These are phyloP conservation scores for Trichopria drosophilae DNA, from an alignment of 2,888 invertebrate species.

Conservation along the genomic window DNA sequence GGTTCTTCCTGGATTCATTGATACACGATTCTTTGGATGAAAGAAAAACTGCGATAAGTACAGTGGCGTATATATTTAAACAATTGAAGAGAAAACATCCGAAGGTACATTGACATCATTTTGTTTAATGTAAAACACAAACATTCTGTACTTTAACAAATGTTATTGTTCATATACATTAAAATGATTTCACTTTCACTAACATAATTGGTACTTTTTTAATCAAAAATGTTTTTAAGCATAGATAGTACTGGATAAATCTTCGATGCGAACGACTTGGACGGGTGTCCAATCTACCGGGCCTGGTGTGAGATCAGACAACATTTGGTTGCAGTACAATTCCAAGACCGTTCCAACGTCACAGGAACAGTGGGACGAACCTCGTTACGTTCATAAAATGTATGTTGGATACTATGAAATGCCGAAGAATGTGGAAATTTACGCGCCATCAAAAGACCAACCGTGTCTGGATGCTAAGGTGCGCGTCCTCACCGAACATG, in stretches of 20 bases:
- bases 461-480: constrained; percentile 62
- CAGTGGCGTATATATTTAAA: constrained; percentile 68
- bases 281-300: neutral
- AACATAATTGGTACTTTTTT: no score
- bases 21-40: constrained; percentile 80
- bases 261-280: neutral
- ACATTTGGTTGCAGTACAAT: constrained; percentile 76
- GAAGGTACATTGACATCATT: no score
- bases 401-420: constrained; percentile 63
- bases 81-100: constrained; percentile 71
- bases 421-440: constrained; percentile 64
- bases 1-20: constrained; percentile 67
- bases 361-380: constrained; percentile 74
- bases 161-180: no score
- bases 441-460: constrained; percentile 71
- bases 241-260: no score
- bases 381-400: constrained; percentile 70
- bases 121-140: no score
- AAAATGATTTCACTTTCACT: no score
- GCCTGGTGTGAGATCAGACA: constrained; percentile 69
- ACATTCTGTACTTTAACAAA: neutral
- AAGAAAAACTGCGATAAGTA: constrained; percentile 70
- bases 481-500: constrained; percentile 67
- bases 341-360: constrained; percentile 64
- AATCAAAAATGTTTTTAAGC: no score